Evolutionary conservation across 2,888 invertebrate genomes (phyloP), one percentile per base, ranked within the genome.

Genomic region (Pterostichus madidus): DNA sequence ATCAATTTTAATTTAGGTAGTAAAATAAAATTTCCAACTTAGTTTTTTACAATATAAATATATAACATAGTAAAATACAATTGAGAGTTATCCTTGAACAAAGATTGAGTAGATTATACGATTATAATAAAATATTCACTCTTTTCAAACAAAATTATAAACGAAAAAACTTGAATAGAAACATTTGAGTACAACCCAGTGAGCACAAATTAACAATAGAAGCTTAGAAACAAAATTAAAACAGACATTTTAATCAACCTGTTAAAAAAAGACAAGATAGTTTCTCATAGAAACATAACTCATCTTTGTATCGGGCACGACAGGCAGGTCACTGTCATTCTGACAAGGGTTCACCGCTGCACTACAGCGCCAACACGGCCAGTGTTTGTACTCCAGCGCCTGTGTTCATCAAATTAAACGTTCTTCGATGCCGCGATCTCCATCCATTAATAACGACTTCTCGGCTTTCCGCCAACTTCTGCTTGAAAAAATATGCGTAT

Each of bases 251-350:
- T 56, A 77, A 77, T 77, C 53, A 77, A 32, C 13, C 13, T 13
- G 15, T 32, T 31, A 6, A 17, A 76, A 77, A 56, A 77, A 56
- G 39, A 56, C 53, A 39, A 77, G 77, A 52, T 56, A 35, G 24
- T 39, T 56, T 13, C 32, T 39, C 59, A 77, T 77, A 77, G 77
- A 77, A 77, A 77, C 56, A 77, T 56, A 77, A 77, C 77, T 77
- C 77, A 77, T 77, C 77, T 39, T 15, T 56, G 53, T n/a, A 31
- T 39, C 39, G 7, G 56, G 7, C 7, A 56, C 13, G 77, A 52
- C 52, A 75, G 77, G 24, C 46, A 73, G 49, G 24, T 73, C 64
- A 73, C 44, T 56, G 77, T 77, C 77, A 77, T 32, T 56, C 17
- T 77, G 77, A 77, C 77, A 77, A 53, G 77, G 77, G 77, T 77